phyloP scores from a whole-genome alignment of 2,113 vertebrate species.

The Engraulis encrasicolus region DNA sequence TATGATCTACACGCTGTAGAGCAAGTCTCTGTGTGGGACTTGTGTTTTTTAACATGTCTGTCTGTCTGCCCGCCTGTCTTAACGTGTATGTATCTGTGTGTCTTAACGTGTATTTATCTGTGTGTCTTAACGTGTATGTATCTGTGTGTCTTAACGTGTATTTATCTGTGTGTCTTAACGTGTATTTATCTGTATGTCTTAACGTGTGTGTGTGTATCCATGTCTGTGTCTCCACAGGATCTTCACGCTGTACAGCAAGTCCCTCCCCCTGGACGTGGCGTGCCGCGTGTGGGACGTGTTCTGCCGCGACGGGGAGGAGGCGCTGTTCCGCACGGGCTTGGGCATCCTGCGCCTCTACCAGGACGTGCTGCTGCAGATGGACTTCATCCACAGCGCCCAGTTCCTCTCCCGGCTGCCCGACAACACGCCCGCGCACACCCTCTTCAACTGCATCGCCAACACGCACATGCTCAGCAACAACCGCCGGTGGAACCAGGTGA shows the following conservation, averaged over 20 bases:
- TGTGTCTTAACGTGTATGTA: too few species aligned
- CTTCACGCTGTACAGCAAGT: conserved; percentile 98
- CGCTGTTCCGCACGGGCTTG: conserved; percentile 92
- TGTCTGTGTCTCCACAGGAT: conserved; percentile 79
- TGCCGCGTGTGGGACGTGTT: conserved; percentile 99
- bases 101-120: too few species aligned
- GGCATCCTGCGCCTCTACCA: conserved; percentile 94
- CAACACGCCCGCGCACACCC: conserved; percentile 89
- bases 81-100: too few species aligned
- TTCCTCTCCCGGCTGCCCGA: conserved; percentile 96
- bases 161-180: too few species aligned
- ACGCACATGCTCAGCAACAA: conserved; percentile 97
- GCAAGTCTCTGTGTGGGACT: too few species aligned
- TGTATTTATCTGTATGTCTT: too few species aligned
- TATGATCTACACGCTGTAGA: too few species aligned
- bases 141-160: too few species aligned
- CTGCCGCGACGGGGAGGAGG: conserved; percentile 98
- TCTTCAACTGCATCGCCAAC: conserved; percentile 92
- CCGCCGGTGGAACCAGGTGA: conserved; percentile 96
- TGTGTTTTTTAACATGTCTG: too few species aligned
- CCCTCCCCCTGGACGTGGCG: conserved; percentile 94
- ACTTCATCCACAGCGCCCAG: conserved; percentile 99
- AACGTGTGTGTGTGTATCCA: too few species aligned
- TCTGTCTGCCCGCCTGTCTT: too few species aligned
- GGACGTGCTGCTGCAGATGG: conserved; percentile 97